These are phyloP conservation scores for Ephydatia muelleri DNA, from an alignment of 37 sponge, comb jelly and placozoan species.

Conservation along the genomic window DNA sequence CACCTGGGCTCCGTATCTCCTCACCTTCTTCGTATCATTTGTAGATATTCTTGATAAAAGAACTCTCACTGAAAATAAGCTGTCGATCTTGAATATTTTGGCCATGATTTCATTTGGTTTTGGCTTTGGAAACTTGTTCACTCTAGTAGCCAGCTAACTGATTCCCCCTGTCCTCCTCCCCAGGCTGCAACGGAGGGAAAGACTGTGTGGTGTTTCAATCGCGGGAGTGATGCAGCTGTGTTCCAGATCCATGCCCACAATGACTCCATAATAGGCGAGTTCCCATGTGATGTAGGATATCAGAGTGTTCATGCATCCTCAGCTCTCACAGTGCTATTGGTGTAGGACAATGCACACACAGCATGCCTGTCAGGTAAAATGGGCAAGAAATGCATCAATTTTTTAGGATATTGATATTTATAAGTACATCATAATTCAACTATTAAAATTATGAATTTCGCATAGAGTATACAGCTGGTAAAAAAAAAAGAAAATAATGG, in stretches of 20 bases:
- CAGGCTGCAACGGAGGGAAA: constrained; percentile 73
- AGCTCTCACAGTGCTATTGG: too few species aligned
- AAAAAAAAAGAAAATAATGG: too few species aligned
- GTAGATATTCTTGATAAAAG: neutral
- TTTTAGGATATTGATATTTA: too few species aligned
- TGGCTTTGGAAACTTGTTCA: neutral
- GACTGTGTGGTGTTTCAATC: constrained; percentile 65
- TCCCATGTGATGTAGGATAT: neutral
- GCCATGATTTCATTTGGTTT: neutral
- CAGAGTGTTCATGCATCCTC: too few species aligned
- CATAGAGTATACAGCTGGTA: too few species aligned
- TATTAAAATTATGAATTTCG: too few species aligned
- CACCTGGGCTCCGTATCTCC: neutral
- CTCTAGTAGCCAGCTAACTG: neutral
- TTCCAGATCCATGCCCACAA: constrained; percentile 87
- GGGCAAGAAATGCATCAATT: too few species aligned
- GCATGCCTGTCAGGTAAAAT: too few species aligned
- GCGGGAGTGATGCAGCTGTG: constrained; percentile 32
- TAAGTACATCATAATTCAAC: too few species aligned
- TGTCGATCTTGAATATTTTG: neutral
- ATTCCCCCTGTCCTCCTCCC: neutral
- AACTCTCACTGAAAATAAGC: neutral
- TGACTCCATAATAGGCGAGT: constrained; percentile 67
- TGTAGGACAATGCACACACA: too few species aligned
- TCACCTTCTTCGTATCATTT: neutral